Conservation (phyloP, 2,888 invertebrate genomes). For the Spodoptera picta region DNA sequence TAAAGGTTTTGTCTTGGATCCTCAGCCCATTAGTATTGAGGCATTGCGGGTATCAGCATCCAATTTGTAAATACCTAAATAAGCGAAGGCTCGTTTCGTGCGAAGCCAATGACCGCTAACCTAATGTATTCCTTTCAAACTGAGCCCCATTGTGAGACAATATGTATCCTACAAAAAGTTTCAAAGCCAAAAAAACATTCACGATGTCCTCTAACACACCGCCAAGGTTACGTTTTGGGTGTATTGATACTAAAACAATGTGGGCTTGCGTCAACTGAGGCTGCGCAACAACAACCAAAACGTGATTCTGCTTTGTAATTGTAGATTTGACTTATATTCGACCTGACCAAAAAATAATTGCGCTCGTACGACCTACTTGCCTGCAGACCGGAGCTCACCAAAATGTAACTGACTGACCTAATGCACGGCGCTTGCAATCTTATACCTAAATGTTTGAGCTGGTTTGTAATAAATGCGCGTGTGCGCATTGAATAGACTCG, state of each 20-base stretch:
- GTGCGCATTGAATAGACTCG: conserved; percentile 27
- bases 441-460: conserved; percentile 37
- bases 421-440: conserved; percentile 29
- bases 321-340: conserved; percentile 70
- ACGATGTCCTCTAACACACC: conserved; percentile 70
- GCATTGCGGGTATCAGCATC: conserved; percentile 43
- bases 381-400: conserved; percentile 11
- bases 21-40: conserved; percentile 29
- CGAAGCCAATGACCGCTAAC: conserved; percentile 73
- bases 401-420: conserved; percentile 46
- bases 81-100: conserved; percentile 43
- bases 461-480: conserved; percentile 21
- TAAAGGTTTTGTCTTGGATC: conserved; percentile 36
- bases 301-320: conserved; percentile 67
- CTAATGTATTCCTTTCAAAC: conserved; percentile 84
- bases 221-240: conserved; percentile 71
- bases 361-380: conserved; percentile 25
- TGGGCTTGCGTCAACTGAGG: conserved; percentile 64
- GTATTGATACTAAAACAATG: conserved; percentile 71
- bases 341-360: conserved; percentile 56
- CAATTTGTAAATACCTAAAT: conserved; percentile 60
- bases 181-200: conserved; percentile 70
- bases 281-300: conserved; percentile 50
- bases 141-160: conserved; percentile 77
- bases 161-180: conserved; percentile 79